Percentiles rank a stretch among this genome's conserved stretches.
These are phyloP conservation scores for Ambastaia sidthimunki DNA, from an alignment of 2,797 vertebrate genomes.

Conservation along the genomic window DNA sequence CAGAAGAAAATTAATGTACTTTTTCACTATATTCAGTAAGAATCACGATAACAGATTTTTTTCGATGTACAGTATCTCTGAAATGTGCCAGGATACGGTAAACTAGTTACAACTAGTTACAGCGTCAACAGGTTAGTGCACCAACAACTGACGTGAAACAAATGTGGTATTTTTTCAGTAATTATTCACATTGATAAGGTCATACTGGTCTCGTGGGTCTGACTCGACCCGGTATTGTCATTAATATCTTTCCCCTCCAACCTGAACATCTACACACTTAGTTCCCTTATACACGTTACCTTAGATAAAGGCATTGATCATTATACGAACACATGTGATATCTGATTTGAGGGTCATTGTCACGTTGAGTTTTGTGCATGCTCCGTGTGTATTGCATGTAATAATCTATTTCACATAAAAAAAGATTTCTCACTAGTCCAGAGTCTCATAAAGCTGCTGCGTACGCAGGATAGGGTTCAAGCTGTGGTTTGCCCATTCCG, in stretches of 20 bases:
- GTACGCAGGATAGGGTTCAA: slow-evolving; percentile 94
- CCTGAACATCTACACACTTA: slow-evolving; percentile 56
- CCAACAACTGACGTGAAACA: slow-evolving; percentile 67
- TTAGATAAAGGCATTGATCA: slow-evolving; percentile 79
- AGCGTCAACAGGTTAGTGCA: slow-evolving; percentile 71
- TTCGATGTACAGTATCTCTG: background rate
- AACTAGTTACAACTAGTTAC: slow-evolving; percentile 20
- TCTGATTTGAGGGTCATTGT: slow-evolving; percentile 78
- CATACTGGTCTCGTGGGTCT: slow-evolving; percentile 56
- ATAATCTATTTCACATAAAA: slow-evolving; percentile 66
- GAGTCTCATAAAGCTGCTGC: slow-evolving; percentile 93
- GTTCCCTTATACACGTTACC: slow-evolving; percentile 72
- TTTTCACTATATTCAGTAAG: background rate
- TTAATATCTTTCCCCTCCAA: slow-evolving; percentile 62
- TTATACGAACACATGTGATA: slow-evolving; percentile 81
- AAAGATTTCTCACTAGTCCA: slow-evolving; percentile 62
- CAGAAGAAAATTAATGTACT: too few relatives aligned
- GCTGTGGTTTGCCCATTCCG: slow-evolving; percentile 94
- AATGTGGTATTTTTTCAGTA: slow-evolving; percentile 60
- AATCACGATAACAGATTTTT: background rate
- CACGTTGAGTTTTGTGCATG: slow-evolving; percentile 81
- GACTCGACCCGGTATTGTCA: slow-evolving; percentile 65
- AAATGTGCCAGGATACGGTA: background rate
- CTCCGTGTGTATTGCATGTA: slow-evolving; percentile 78
- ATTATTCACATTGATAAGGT: slow-evolving; percentile 67